Evolutionary conservation across 2,797 vertebrate genomes (phyloP).

Genomic region (Orientallactaga sibirica): DNA sequence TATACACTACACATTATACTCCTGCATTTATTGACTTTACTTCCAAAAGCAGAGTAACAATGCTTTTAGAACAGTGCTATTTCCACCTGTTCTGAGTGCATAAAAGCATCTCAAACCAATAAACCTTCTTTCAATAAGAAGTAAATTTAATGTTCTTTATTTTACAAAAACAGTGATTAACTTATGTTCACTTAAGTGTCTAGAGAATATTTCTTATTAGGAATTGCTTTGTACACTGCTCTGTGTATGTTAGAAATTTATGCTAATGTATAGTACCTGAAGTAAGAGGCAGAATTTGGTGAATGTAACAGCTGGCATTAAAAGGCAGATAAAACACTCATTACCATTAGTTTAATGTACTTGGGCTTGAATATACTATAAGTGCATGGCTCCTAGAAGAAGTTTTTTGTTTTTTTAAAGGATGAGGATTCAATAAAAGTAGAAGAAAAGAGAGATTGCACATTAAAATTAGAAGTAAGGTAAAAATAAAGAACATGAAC

Average conservation of each 20-base stretch:
- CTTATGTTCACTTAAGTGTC: slow-evolving; percentile 15
- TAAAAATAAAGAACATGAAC: slow-evolving; percentile 11
- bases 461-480: slow-evolving; percentile 36
- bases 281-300: background rate
- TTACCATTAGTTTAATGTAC: slow-evolving; percentile 18
- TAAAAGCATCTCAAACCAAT: slow-evolving; percentile 87
- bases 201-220: background rate
- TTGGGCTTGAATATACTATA: background rate
- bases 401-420: background rate
- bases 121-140: slow-evolving; percentile 81
- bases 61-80: slow-evolving; percentile 33
- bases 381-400: background rate
- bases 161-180: slow-evolving; percentile 15
- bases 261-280: background rate
- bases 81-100: slow-evolving; percentile 70
- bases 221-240: slow-evolving; percentile 47
- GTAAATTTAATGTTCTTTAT: slow-evolving; percentile 25
- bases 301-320: background rate
- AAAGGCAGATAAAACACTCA: slow-evolving; percentile 31
- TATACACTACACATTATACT: background rate
- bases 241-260: slow-evolving; percentile 37
- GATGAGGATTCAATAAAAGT: background rate
- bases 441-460: background rate
- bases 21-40: slow-evolving; percentile 63
- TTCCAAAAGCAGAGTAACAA: slow-evolving; percentile 52